Evolutionary conservation across 2,113 vertebrate species (phyloP).

Genomic region (Ptyas mucosa): DNA sequence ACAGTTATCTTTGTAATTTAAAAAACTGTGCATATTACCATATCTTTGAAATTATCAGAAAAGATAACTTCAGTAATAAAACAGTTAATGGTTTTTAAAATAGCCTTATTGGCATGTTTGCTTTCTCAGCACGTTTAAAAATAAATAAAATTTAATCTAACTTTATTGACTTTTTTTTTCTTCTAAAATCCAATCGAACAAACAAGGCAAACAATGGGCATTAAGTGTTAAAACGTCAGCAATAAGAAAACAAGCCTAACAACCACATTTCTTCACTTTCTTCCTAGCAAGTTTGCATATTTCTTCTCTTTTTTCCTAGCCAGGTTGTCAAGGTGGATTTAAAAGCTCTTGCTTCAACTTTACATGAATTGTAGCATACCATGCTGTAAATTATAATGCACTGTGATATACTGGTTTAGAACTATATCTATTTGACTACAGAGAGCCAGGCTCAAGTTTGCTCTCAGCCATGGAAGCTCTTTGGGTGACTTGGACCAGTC

Average conservation of each 20-base stretch:
- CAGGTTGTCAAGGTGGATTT: not conserved
- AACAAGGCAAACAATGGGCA: not conserved
- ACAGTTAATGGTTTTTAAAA: not conserved
- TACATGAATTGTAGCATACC: not conserved
- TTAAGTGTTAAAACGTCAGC: not conserved
- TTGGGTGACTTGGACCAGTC: not conserved
- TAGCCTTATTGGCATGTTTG: not conserved
- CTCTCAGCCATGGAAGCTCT: not conserved
- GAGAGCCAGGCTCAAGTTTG: not conserved
- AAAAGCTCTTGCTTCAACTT: not conserved
- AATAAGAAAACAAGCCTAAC: not conserved
- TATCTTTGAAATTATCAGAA: not conserved
- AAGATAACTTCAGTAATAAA: constrained; percentile 25
- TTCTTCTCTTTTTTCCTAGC: not conserved
- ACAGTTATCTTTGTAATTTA: not conserved
- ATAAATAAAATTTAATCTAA: constrained; percentile 4
- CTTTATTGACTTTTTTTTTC: not conserved
- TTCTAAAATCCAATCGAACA: not conserved
- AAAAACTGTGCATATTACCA: not conserved
- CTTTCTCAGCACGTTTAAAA: not conserved
- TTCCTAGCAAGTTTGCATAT: not conserved
- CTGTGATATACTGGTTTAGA: not conserved
- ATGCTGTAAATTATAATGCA: not conserved
- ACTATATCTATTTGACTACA: not conserved
- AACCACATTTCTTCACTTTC: not conserved